A percentile compares a stretch with the other conserved stretches of the same genome.
These are phyloP conservation scores for Ptilorrhoa leucosticta DNA, from an alignment of 2,113 vertebrate species.

Conservation along the genomic window DNA sequence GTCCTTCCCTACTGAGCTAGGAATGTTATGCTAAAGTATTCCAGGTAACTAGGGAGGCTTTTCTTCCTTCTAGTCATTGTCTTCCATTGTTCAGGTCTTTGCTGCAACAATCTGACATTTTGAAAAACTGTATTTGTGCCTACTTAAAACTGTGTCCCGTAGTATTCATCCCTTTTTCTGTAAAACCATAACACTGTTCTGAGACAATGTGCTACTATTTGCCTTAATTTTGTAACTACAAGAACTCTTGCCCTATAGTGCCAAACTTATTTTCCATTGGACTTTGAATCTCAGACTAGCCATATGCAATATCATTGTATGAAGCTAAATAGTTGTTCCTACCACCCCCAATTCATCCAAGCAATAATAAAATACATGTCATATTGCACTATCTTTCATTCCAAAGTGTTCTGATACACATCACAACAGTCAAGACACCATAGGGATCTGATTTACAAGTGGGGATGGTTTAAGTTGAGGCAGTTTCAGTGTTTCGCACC, in stretches of 20 bases:
- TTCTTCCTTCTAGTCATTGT: background rate
- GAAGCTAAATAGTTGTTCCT: background rate
- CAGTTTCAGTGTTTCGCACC: background rate
- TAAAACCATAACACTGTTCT: background rate
- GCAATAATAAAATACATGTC: background rate
- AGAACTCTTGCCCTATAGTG: background rate
- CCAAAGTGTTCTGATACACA: background rate
- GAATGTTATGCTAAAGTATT: constrained; percentile 28
- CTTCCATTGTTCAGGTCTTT: background rate
- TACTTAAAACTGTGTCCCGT: background rate
- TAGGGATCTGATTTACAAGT: background rate
- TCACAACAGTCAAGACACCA: background rate
- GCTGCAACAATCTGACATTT: background rate
- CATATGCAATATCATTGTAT: background rate
- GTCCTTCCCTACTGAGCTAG: constrained; percentile 59
- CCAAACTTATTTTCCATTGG: background rate
- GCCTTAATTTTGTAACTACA: background rate
- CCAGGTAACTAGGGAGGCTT: constrained; percentile 34
- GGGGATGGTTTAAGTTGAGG: background rate
- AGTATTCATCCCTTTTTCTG: background rate
- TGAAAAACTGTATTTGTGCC: background rate
- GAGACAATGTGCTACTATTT: background rate
- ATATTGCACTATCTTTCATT: background rate
- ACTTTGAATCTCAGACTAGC: background rate
- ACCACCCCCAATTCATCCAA: background rate